Evolutionary conservation across 1,140 invertebrate species (phyloP).

Genomic region (Ceratina japonica): DNA sequence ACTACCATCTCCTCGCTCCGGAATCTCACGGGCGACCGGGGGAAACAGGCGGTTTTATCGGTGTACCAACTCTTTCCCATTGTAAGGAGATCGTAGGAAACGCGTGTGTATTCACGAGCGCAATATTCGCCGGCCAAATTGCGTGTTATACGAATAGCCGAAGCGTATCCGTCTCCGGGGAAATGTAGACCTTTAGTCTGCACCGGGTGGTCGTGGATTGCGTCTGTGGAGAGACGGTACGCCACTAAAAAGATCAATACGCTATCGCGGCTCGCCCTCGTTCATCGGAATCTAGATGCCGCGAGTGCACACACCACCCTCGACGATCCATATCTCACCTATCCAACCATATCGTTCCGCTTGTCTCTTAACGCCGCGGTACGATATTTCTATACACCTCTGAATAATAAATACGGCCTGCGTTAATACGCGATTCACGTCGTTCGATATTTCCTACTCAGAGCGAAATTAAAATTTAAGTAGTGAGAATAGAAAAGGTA

Average conservation of each 20-base stretch:
- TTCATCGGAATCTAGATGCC: slow-evolving; percentile 74
- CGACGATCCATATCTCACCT: slow-evolving; percentile 4
- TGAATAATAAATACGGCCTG: no score
- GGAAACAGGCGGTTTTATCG: no score
- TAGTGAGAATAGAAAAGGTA: no score
- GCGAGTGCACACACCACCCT: slow-evolving; percentile 65
- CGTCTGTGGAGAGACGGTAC: slow-evolving; percentile 75
- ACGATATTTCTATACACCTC: not conserved
- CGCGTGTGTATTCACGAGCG: not conserved
- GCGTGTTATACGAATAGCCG: slow-evolving; percentile 79
- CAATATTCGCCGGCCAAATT: slow-evolving; percentile 74
- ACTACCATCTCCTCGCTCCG: not conserved
- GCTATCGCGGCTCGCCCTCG: slow-evolving; percentile 71
- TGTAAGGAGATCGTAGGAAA: not conserved
- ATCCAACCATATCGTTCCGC: slow-evolving; percentile 10
- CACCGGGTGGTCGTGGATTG: slow-evolving; percentile 72
- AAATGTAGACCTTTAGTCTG: slow-evolving; percentile 79
- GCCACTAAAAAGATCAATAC: slow-evolving; percentile 80
- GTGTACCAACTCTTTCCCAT: no score
- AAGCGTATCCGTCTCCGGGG: slow-evolving; percentile 78
- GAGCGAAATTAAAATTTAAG: no score
- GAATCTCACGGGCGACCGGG: not conserved
- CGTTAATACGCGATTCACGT: no score
- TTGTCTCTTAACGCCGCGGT: not conserved
- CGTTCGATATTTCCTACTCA: no score